Evolutionary conservation across 2,888 invertebrate genomes (phyloP).

Genomic region (Neria commutata): DNA sequence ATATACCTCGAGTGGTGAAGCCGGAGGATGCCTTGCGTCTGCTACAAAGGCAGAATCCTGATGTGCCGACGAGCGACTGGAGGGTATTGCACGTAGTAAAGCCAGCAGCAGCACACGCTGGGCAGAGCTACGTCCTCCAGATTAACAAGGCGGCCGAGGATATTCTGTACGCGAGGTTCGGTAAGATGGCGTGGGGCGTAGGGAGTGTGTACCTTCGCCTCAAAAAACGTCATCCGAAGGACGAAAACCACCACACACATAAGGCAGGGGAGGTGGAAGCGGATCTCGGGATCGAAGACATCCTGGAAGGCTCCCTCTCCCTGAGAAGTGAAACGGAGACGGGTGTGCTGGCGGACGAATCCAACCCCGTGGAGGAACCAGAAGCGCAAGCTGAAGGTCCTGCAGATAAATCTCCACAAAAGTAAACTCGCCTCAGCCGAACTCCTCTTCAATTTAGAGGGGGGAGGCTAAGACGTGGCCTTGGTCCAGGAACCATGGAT

Average conservation of each 20-base stretch:
- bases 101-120: background rate
- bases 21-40: background rate
- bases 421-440: background rate
- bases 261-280: background rate
- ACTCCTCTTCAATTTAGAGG: conserved; percentile 5
- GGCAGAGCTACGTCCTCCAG: conserved; percentile 1
- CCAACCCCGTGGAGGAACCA: background rate
- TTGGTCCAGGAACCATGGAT: conserved; percentile 6
- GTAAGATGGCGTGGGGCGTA: conserved; percentile 2
- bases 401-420: background rate
- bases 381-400: conserved; percentile 2
- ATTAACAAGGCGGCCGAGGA: too few relatives aligned
- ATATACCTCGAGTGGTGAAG: conserved; percentile 4
- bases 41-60: conserved; percentile 4
- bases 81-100: background rate
- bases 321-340: background rate
- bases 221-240: conserved; percentile 2
- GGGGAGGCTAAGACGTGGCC: conserved; percentile 2
- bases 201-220: background rate
- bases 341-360: background rate
- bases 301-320: background rate
- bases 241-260: background rate
- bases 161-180: too few relatives aligned
- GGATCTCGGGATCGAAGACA: background rate
- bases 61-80: background rate